Evolutionary conservation across 2,113 vertebrate species (phyloP).

Genomic region (Pollimyrus isidori): DNA sequence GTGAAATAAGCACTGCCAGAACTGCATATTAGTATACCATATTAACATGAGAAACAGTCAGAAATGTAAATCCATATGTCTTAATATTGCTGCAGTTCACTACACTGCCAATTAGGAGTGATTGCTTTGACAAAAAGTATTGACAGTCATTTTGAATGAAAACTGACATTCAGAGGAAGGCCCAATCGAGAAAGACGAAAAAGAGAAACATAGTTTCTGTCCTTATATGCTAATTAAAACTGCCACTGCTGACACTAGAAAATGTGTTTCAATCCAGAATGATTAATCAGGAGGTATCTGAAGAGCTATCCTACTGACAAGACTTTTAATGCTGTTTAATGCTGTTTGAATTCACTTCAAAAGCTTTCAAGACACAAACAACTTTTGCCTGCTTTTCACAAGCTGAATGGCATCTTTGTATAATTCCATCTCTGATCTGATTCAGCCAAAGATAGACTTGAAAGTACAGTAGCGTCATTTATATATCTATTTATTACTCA

Average conservation of each 20-base stretch:
- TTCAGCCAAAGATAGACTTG: conserved; percentile 11
- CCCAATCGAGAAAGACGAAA: neutral
- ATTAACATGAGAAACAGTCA: neutral
- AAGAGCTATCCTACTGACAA: conserved; percentile 13
- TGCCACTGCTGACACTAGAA: conserved; percentile 7
- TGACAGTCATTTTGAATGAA: neutral
- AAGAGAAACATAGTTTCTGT: neutral
- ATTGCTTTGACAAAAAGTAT: neutral
- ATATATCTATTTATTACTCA: conserved; percentile 17
- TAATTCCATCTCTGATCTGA: conserved; percentile 10
- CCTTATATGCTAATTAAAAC: conserved; percentile 14
- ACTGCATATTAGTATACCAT: neutral
- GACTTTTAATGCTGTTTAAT: conserved; percentile 25
- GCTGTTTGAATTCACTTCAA: conserved; percentile 21
- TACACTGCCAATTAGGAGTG: neutral
- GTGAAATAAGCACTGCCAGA: neutral
- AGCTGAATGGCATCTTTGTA: conserved; percentile 20
- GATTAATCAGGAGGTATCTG: conserved; percentile 11
- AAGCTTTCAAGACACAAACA: conserved; percentile 11
- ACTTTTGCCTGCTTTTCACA: conserved; percentile 6
- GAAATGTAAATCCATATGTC: neutral
- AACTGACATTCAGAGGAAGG: neutral
- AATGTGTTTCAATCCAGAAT: conserved; percentile 10
- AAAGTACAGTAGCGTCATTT: conserved; percentile 5
- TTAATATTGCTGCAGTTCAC: neutral